Evolutionary conservation across 2,113 vertebrate genomes (phyloP).

Genomic region (Phrynosoma platyrhinos): DNA sequence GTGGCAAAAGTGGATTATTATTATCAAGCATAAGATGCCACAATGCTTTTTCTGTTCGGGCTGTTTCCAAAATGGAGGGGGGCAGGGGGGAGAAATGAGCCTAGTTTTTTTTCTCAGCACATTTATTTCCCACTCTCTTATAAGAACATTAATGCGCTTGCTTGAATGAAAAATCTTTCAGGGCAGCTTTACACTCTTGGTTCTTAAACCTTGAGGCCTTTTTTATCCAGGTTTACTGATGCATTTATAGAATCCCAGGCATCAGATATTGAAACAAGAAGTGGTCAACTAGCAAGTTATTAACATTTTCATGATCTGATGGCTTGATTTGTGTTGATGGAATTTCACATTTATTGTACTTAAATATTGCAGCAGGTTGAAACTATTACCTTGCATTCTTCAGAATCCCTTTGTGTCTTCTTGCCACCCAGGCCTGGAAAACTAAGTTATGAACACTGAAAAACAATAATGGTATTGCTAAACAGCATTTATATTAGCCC

Average conservation of each 20-base stretch:
- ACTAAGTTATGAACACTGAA: fast-evolving
- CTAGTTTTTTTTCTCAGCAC: neutral
- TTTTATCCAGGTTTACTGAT: neutral
- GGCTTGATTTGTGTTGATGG: neutral
- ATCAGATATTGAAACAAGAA: neutral
- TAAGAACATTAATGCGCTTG: neutral
- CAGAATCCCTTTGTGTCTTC: too few species aligned
- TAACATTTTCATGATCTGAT: neutral
- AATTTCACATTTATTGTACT: neutral
- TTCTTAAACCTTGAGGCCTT: neutral
- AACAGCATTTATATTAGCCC: neutral
- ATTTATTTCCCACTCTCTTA: neutral
- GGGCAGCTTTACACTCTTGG: too few species aligned
- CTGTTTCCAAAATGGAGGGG: neutral
- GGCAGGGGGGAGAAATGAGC: neutral
- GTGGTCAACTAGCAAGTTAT: neutral
- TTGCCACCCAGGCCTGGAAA: neutral
- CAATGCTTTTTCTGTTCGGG: neutral
- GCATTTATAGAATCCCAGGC: neutral
- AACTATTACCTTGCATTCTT: neutral
- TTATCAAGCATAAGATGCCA: neutral
- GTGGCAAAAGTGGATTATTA: neutral
- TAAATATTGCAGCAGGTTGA: slow-evolving; percentile 42
- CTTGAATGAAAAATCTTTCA: neutral
- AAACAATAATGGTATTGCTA: fast-evolving